These are phyloP conservation scores for Lutjanus erythropterus DNA, from an alignment of 2,113 vertebrate species.

Conservation along the genomic window DNA sequence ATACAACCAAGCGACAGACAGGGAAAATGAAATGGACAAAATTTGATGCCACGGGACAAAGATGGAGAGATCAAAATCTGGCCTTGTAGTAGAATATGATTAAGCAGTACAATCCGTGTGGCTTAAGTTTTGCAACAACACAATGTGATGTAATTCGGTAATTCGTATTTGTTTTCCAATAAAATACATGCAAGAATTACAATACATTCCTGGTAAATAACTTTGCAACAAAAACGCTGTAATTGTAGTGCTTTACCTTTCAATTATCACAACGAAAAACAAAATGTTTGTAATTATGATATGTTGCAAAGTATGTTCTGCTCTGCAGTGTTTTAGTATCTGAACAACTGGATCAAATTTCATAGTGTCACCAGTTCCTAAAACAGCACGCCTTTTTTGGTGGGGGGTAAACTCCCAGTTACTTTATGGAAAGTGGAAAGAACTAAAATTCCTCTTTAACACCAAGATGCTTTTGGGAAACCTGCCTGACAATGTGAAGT, in stretches of 20 bases:
- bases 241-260: not conserved
- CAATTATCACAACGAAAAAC: not conserved
- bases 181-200: not conserved
- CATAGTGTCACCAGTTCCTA: not conserved
- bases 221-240: not conserved
- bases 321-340: not conserved
- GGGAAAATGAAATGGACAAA: not conserved
- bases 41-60: not conserved
- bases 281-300: not conserved
- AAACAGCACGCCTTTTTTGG: not conserved
- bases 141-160: not conserved
- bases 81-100: not conserved
- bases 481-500: conserved; percentile 29
- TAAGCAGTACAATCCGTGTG: not conserved
- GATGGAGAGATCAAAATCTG: not conserved
- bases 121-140: not conserved
- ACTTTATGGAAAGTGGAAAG: not conserved
- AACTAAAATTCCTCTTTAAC: conserved; percentile 5
- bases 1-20: not conserved
- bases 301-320: not conserved
- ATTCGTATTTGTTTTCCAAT: not conserved
- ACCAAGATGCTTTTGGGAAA: conserved; percentile 74
- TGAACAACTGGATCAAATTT: not conserved
- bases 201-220: not conserved
- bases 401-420: no score